Evolutionary conservation across 2,113 vertebrate genomes (phyloP), one percentile per base, ranked within the genome.

Genomic region (Periophthalmodon schlosseri): DNA sequence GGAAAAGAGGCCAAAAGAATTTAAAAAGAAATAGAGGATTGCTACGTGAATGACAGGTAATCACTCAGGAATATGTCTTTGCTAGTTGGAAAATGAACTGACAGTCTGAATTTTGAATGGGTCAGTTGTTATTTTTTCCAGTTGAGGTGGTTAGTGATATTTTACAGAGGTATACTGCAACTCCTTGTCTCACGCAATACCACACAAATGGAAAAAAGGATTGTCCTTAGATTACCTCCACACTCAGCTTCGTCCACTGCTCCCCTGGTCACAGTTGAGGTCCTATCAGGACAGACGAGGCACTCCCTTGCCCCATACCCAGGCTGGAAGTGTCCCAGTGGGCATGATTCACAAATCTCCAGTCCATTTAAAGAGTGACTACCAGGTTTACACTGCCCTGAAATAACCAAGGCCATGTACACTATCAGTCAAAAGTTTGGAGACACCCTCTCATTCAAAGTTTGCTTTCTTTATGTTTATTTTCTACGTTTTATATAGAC

Each of bases 331-430:
- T 95, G 95, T 60, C 96, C 97, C 89, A 97, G 81, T 0, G 96
- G 96, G 87, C 98, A 99, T 0, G 98, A 98, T 89, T 99, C 97
- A 18, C 98, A 99, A 0, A 95, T 99, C 91, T 99, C 97, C 85
- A 99, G 89, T 7, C 98, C 97, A 9, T 95, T 98, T 72, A 91
- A 20, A 16, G 98, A 99, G n/a, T 95, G 96, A 0, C 94, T 97
- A 57, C 98, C 98, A 18, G 96, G 97, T 76, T 96, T 97, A 87
- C 98, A 99, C 82, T 97, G 96, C 83, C 94, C 97, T 99, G 69
- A 57, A 93, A 76, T 64, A 68, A 14, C 14, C 50, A 44, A 44
- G 39, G 10, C 39, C 39, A 44, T 10, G 39, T 9, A 44, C 39
- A 39, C 5, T 36, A 44, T 44, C 8, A 44, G 39, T 44, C 39